Base-by-base conservation (phyloP, 37 sponge, comb jelly and placozoan genomes). In the Chondrilla cf. caribensis region DNA sequence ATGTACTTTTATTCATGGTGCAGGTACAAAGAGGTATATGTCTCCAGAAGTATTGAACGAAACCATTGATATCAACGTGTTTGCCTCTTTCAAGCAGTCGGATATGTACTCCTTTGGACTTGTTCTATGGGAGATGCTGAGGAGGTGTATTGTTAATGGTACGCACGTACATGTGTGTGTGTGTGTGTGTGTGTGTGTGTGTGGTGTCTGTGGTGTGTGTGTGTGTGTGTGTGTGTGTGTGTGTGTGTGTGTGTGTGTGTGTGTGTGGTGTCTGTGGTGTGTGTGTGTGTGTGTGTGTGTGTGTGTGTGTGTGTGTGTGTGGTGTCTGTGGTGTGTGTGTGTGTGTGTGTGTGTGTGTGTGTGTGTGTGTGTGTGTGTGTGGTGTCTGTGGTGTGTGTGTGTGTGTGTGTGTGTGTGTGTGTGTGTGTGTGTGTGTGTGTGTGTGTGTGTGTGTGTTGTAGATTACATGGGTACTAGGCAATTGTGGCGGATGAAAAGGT, bases 11-110 rank as follows among this genome's bases (percentile, higher is more conserved):
- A n/a, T n/a, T n/a, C n/a, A n/a, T n/a, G n/a, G n/a, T n/a, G n/a
- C 44, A 73, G 98, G 98, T 1, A 95, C 98, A 0, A 92, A 81
- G 72, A 60, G 98, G 3, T 97, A 97, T 80, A 92, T 97, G 93
- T 87, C 95, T 36, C 98, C 98, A 0, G 98, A 97, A 79, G 86
- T 97, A 54, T 58, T 97, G 78, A 83, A 86, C 37, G 91, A 92
- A 54, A 89, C 84, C 43, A 83, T 95, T 0, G 77, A 95, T 80
- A 59, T 73, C 38, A 25, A 17, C 24, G 38, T 15, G 0, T 97
- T 97, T 82, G 91, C 93, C 37, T 82, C 90, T 28, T 95, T 90
- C 58, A 55, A 87, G 18, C 80, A 86, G 14, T 66, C 82, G 41
- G 98, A 97, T 59, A 83, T 97, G 38, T 97, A 97, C 84, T 82